These are phyloP conservation scores for Tipula vernalis DNA, from an alignment of 2,888 invertebrate species.

Conservation along the genomic window DNA sequence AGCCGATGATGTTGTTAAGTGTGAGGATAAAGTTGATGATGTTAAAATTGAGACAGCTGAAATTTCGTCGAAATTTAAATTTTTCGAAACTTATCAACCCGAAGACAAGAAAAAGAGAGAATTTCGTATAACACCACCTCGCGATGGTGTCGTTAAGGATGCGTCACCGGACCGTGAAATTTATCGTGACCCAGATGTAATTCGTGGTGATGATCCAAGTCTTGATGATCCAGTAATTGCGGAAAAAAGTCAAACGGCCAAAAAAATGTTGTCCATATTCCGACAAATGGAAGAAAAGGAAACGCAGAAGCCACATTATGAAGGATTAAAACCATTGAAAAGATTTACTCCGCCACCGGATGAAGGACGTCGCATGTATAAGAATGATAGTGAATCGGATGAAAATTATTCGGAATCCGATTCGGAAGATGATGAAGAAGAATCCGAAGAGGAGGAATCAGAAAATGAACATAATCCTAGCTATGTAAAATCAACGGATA, in stretches of 20 bases:
- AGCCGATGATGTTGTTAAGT: conserved; percentile 49
- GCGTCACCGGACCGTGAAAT: conserved; percentile 43
- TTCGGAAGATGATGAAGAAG: conserved; percentile 33
- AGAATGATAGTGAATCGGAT: conserved; percentile 34
- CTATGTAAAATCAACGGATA: conserved; percentile 19
- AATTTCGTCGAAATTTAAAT: conserved; percentile 75
- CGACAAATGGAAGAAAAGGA: conserved; percentile 72
- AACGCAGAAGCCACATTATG: conserved; percentile 33
- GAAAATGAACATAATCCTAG: conserved; percentile 32
- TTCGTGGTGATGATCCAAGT: conserved; percentile 45
- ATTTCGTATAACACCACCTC: conserved; percentile 81
- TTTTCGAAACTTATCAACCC: conserved; percentile 78
- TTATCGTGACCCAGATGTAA: conserved; percentile 59
- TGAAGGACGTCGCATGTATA: conserved; percentile 31
- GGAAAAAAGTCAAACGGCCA: conserved; percentile 55
- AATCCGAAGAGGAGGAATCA: conserved; percentile 33
- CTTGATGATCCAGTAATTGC: conserved; percentile 40
- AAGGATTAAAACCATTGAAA: conserved; percentile 69
- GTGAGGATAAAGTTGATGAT: conserved; percentile 60
- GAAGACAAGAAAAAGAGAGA: conserved; percentile 52
- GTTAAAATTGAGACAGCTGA: conserved; percentile 69
- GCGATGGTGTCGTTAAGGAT: conserved; percentile 56
- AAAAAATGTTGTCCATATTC: conserved; percentile 79
- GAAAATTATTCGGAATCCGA: conserved; percentile 32
- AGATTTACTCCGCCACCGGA: conserved; percentile 84